Conservation (phyloP, 2,113 vertebrate species). For the Forbesichthys agassizii region DNA sequence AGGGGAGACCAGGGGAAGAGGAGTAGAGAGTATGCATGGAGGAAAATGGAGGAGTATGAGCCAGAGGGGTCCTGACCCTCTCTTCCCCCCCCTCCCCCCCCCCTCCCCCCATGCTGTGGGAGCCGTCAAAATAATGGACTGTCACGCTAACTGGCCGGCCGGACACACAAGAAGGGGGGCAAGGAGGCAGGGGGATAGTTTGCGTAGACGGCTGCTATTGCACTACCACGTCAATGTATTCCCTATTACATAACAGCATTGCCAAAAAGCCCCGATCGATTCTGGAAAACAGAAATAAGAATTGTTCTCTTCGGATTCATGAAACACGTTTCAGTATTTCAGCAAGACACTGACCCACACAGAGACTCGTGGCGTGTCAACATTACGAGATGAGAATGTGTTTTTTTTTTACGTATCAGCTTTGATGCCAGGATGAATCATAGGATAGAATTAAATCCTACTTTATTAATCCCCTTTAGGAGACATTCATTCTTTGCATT, state of each 20-base stretch:
- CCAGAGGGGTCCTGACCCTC: neutral
- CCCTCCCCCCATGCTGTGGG: constrained; percentile 45
- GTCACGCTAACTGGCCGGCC: constrained; percentile 70
- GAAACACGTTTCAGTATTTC: constrained; percentile 18
- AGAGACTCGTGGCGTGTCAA: constrained; percentile 18
- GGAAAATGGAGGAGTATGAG: neutral
- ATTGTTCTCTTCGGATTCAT: constrained; percentile 4
- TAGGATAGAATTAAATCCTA: no score
- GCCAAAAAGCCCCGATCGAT: constrained; percentile 28
- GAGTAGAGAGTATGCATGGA: neutral
- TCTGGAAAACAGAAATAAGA: no score
- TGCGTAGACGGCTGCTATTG: constrained; percentile 8
- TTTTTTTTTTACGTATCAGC: neutral
- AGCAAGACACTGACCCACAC: constrained; percentile 10
- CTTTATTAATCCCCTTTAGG: no score
- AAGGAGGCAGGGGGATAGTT: constrained; percentile 10
- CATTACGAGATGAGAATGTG: constrained; percentile 1
- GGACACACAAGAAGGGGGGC: constrained; percentile 65
- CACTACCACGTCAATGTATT: constrained; percentile 63
- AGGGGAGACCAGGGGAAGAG: neutral
- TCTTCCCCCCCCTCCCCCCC: no score
- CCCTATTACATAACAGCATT: constrained; percentile 43
- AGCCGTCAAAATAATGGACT: constrained; percentile 73
- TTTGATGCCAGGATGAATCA: no score
- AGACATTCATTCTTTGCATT: no score